Percentiles rank a stretch among this genome's conserved stretches.
phyloP scores from a whole-genome alignment of 2,888 invertebrate species.

The Pheosia gnoma region DNA sequence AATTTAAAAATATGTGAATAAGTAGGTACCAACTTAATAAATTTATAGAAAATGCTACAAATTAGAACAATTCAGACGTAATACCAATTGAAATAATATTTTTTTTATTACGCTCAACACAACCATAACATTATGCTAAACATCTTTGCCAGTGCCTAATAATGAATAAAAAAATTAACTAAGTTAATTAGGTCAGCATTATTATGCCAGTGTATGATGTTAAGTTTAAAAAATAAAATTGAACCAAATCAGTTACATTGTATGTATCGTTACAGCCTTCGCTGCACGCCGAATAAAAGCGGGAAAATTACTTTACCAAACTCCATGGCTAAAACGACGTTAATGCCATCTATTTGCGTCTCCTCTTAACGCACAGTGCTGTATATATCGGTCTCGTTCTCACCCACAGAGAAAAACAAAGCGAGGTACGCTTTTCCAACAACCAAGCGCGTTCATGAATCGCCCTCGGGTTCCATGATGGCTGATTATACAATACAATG shows the following conservation, averaged over 20 bases:
- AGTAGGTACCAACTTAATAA: too few species aligned
- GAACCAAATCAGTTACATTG: conserved; percentile 52
- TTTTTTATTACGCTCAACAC: too few species aligned
- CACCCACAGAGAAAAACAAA: conserved; percentile 51
- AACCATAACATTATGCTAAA: too few species aligned
- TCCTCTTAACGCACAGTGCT: conserved; percentile 41
- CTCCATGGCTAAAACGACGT: conserved; percentile 52
- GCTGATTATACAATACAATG: conserved; percentile 83
- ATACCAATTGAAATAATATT: too few species aligned
- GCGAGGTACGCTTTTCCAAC: conserved; percentile 74
- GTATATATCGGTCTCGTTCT: conserved; percentile 47
- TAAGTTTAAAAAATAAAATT: conserved; percentile 12
- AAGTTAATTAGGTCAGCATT: too few species aligned
- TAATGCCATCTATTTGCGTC: conserved; percentile 59
- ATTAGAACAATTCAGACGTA: too few species aligned
- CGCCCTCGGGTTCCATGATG: conserved; percentile 80
- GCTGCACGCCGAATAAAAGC: conserved; percentile 75
- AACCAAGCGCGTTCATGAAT: conserved; percentile 64
- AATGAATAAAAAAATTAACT: too few species aligned
- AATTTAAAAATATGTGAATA: too few species aligned
- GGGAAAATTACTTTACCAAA: conserved; percentile 77
- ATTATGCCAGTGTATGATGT: neutral
- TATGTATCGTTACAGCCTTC: conserved; percentile 58
- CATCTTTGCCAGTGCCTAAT: too few species aligned
- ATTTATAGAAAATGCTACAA: too few species aligned